Base-by-base conservation (phyloP, 2,113 vertebrate species). In the Microcebus murinus region DNA sequence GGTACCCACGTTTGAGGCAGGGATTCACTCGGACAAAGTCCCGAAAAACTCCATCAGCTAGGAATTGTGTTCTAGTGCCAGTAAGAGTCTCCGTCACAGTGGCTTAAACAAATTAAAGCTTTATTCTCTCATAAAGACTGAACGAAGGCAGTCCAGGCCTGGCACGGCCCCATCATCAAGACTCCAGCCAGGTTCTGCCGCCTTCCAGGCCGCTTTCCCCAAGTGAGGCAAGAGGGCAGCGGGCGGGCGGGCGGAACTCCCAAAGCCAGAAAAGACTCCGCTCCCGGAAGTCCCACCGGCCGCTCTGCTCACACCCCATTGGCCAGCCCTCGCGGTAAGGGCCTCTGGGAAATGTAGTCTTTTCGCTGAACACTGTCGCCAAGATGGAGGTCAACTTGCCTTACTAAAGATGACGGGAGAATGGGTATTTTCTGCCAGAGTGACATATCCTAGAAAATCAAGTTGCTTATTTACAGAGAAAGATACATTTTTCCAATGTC, bases 311-410 rank as follows among this genome's bases (percentile, higher is more conserved):
- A 12, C 6, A 17, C 29, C 29, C 92, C 85, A 90, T 52, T 95
- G 94, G 86, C 52, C 82, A 82, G 23, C 2, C n/a, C 27, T 42
- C 36, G 31, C 29, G 3, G 34, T 67, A 89, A 29, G 27, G 61
- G 18, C 36, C 10, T 82, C 83, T 95, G 90, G 87, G 96, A 96
- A 94, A 81, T 82, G 79, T 59, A 96, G 95, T 82, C 50, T 70
- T 85, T 70, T 34, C 45, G 13, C 31, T 6, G n/a, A 67, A n/a
- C 59, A 9, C 7, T 25, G 36, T 52, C 36, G 4, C n/a, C n/a
- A 0, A 23, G 13, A 17, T 67, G 23, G n/a, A 61, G 70, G 59
- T 67, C n/a, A 23, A 82, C 7, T 6, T 63, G 39, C 27, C 36
- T 61, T 34, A 34, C 48, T 20, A 34, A 82, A 68, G 50, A 57